Evolutionary conservation across 2,888 invertebrate species (phyloP).

Genomic region (Arctia plantaginis): DNA sequence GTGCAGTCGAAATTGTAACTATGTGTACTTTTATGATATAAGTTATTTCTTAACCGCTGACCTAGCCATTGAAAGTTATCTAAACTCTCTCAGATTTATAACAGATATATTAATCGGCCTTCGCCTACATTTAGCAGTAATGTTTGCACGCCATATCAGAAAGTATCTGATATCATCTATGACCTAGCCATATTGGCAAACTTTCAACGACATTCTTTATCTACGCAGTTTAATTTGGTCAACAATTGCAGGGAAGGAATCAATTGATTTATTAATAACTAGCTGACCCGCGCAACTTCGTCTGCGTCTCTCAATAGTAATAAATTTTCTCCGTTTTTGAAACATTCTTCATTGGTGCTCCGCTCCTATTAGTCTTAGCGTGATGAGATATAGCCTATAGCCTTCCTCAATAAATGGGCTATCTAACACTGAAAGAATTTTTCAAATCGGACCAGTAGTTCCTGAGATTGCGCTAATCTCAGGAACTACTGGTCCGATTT

Average conservation of each 20-base stretch:
- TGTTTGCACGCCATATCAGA: conserved; percentile 13
- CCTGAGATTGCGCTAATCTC: no score
- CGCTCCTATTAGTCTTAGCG: no score
- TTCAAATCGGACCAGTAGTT: no score
- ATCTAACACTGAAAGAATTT: no score
- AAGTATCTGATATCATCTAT: not conserved
- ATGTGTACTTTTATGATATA: not conserved
- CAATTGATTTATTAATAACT: not conserved
- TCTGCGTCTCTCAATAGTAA: no score
- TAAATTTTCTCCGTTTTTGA: no score
- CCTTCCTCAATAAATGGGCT: no score
- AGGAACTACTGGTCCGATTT: no score
- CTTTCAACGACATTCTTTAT: not conserved
- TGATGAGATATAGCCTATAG: no score
- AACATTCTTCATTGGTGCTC: no score
- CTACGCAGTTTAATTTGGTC: conserved; percentile 8
- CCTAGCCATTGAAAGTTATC: conserved; percentile 6
- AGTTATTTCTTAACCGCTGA: conserved; percentile 1
- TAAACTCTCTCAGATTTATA: not conserved
- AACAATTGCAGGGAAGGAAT: not conserved
- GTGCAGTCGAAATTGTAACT: not conserved
- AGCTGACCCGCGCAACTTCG: no score
- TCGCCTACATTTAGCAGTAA: not conserved
- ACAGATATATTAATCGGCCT: conserved; percentile 6
- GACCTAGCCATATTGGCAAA: conserved; percentile 10